Base-by-base conservation (phyloP, 2,797 vertebrate species). In the Orestias chungarensis region DNA sequence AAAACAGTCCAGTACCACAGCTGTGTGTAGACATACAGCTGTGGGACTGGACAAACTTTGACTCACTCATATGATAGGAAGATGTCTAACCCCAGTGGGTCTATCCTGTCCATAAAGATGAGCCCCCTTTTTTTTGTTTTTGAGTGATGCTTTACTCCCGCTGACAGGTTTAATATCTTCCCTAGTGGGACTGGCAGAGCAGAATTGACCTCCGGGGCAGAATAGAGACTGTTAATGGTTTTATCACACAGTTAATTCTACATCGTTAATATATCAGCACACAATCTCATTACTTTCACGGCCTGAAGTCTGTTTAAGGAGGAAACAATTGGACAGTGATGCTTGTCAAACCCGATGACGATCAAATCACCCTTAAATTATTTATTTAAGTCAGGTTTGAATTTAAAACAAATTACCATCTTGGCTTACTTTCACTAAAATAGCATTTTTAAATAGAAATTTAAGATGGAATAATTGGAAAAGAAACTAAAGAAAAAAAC, bases 111-210 rank as follows among this genome's bases (percentile, higher is more conserved):
- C 55, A 44, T 14, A 59, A 71, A 73, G 73, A 73, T 66, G 23
- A 71, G 44, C 35, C 59, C 35, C n/a, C n/a, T n/a, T n/a, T n/a
- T n/a, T n/a, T n/a, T n/a, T n/a, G n/a, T n/a, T n/a, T n/a, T n/a
- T n/a, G n/a, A n/a, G n/a, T 68, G 47, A 62, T 66, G 76, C 33
- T 27, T 38, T 75, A 7, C 65, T 49, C 35, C 55, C 47, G 64
- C 70, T 73, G 66, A 68, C 79, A 84, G 74, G 43, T 59, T 38
- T 69, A 72, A 80, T 70, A 78, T 78, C 70, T 78, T 33, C 14
- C 25, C 18, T 29, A 3, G 43, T 31, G 70, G 65, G 71, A 75
- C 73, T 64, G 75, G 49, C 52, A 71, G 43, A 76, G 62, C 38
- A 61, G 64, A 25, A 75, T 64, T 38, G 38, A 64, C 33, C 40